Evolutionary conservation across 1,140 invertebrate species (phyloP).

Genomic region (Papilio helenus): DNA sequence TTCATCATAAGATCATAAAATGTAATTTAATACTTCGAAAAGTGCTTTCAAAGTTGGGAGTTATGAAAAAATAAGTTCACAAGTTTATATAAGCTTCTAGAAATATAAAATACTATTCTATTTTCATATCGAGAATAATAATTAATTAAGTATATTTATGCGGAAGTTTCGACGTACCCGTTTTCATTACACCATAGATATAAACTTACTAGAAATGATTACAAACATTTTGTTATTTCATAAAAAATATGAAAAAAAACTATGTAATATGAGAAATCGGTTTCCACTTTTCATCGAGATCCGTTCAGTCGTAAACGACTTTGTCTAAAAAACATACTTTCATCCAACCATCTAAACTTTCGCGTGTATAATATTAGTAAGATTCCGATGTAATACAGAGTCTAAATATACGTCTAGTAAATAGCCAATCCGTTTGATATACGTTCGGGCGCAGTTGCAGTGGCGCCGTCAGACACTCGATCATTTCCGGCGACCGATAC

Average conservation of each 20-base stretch:
- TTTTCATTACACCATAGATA: too few relatives aligned
- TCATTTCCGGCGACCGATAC: slow-evolving; percentile 13
- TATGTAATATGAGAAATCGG: too few relatives aligned
- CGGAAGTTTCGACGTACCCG: too few relatives aligned
- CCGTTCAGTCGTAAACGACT: too few relatives aligned
- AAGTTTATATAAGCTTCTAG: not conserved
- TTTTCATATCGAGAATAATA: not conserved
- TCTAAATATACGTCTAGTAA: slow-evolving; percentile 1
- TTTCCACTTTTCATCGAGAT: too few relatives aligned
- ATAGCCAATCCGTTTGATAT: slow-evolving; percentile 24
- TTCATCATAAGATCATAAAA: not conserved
- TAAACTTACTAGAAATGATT: too few relatives aligned
- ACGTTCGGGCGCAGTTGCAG: not conserved
- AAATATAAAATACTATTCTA: not conserved
- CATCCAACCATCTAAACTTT: too few relatives aligned
- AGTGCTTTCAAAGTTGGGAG: not conserved
- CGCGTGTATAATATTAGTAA: not conserved
- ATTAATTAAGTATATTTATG: too few relatives aligned
- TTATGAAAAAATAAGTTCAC: not conserved
- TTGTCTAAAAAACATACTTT: too few relatives aligned
- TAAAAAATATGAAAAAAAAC: too few relatives aligned
- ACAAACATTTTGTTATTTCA: too few relatives aligned
- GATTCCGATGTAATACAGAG: not conserved
- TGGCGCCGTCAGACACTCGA: slow-evolving; percentile 19
- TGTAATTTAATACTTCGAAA: not conserved